Conservation (phyloP, 1,140 invertebrate species). For the Drosophila rhopaloa region DNA sequence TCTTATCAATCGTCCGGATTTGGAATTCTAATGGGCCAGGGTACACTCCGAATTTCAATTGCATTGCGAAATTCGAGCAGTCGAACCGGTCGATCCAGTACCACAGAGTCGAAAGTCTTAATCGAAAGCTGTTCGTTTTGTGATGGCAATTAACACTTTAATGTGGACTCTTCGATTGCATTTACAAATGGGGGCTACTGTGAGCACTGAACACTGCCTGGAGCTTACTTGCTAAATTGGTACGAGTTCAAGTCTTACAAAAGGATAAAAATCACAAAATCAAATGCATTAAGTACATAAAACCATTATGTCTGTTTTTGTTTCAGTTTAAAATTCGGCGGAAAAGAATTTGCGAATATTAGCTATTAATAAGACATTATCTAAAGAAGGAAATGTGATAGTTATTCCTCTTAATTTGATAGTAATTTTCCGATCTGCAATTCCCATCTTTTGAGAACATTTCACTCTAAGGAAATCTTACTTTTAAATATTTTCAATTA, state of each 20-base stretch:
- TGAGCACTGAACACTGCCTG: slow-evolving; percentile 41
- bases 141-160: slow-evolving; percentile 52
- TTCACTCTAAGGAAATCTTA: too few relatives aligned
- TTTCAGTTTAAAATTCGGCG: background rate
- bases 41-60: slow-evolving; percentile 46
- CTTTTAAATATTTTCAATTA: background rate
- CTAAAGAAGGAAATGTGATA: background rate
- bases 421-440: background rate
- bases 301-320: background rate
- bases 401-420: too few relatives aligned
- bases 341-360: background rate
- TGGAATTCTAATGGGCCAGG: slow-evolving; percentile 55
- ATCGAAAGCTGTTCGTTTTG: background rate
- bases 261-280: slow-evolving; percentile 41
- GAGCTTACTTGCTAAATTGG: slow-evolving; percentile 36
- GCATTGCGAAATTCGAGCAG: slow-evolving; percentile 34
- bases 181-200: slow-evolving; percentile 44
- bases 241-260: slow-evolving; percentile 34
- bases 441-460: background rate
- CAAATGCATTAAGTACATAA: slow-evolving; percentile 40
- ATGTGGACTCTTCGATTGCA: slow-evolving; percentile 37
- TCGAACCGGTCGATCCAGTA: slow-evolving; percentile 22
- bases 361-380: background rate
- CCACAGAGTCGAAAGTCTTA: background rate
- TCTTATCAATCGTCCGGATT: slow-evolving; percentile 58